Conservation (phyloP, 30 jellyfish, hydroid and myxozoan species). For the Aurelia sp. region DNA sequence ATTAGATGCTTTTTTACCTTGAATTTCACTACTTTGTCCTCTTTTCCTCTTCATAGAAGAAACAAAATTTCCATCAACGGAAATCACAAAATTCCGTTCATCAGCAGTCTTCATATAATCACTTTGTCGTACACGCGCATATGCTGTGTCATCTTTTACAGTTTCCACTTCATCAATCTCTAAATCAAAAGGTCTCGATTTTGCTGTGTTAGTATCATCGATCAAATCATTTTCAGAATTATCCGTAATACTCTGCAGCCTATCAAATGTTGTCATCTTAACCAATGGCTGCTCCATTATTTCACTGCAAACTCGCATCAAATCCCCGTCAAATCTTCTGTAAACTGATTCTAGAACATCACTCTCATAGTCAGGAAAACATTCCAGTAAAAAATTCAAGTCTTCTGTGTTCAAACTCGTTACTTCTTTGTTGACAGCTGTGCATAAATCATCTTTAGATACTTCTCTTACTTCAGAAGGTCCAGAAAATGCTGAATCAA, state of each 20-base stretch:
- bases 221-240: neutral
- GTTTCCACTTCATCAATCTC: neutral
- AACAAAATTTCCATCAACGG: neutral
- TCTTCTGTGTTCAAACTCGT: constrained; percentile 1
- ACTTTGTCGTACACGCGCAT: neutral
- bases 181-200: neutral
- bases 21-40: neutral
- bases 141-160: neutral
- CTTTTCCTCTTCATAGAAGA: neutral
- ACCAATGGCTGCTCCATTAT: constrained; percentile 51
- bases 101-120: neutral
- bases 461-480: neutral
- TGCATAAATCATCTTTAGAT: neutral
- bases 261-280: constrained; percentile 3
- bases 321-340: constrained; percentile 50
- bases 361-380: constrained; percentile 52
- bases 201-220: neutral
- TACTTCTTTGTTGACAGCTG: neutral
- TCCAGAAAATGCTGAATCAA: neutral
- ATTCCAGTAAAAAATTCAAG: constrained; percentile 59
- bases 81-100: neutral
- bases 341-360: constrained; percentile 31
- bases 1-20: neutral
- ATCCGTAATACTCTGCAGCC: neutral
- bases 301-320: constrained; percentile 48